phyloP scores from a whole-genome alignment of 2,888 invertebrate species.

The Melolontha melolontha region DNA sequence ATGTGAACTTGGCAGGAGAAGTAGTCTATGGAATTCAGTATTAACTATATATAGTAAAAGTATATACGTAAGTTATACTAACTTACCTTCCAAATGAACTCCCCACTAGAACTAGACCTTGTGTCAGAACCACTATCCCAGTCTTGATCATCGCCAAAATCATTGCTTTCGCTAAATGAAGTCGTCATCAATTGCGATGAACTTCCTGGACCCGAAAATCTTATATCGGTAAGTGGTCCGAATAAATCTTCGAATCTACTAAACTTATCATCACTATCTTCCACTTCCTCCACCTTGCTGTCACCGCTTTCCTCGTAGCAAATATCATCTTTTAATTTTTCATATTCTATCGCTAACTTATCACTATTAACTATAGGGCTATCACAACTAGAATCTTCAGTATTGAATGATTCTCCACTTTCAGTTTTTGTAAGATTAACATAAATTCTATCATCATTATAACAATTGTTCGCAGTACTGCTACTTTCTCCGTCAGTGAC shows the following conservation, averaged over 20 bases:
- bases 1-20: too few relatives aligned
- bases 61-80: background rate
- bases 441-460: constrained; percentile 7
- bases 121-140: constrained; percentile 79
- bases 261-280: constrained; percentile 45
- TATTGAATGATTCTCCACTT: constrained; percentile 26
- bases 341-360: constrained; percentile 12
- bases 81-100: constrained; percentile 83
- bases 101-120: constrained; percentile 81
- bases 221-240: constrained; percentile 63
- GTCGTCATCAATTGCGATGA: constrained; percentile 64
- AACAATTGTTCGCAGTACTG: background rate
- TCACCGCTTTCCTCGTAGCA: constrained; percentile 43
- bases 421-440: constrained; percentile 22
- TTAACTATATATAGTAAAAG: too few relatives aligned
- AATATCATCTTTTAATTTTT: constrained; percentile 12
- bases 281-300: constrained; percentile 40
- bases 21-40: too few relatives aligned
- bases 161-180: constrained; percentile 67
- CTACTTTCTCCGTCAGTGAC: background rate
- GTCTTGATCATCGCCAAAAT: constrained; percentile 70
- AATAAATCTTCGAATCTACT: constrained; percentile 54
- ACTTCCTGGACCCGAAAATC: constrained; percentile 63
- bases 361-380: constrained; percentile 44
- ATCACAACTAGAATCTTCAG: constrained; percentile 27